Evolutionary conservation across 2,113 vertebrate species (phyloP).

Genomic region (Pluvialis apricaria): DNA sequence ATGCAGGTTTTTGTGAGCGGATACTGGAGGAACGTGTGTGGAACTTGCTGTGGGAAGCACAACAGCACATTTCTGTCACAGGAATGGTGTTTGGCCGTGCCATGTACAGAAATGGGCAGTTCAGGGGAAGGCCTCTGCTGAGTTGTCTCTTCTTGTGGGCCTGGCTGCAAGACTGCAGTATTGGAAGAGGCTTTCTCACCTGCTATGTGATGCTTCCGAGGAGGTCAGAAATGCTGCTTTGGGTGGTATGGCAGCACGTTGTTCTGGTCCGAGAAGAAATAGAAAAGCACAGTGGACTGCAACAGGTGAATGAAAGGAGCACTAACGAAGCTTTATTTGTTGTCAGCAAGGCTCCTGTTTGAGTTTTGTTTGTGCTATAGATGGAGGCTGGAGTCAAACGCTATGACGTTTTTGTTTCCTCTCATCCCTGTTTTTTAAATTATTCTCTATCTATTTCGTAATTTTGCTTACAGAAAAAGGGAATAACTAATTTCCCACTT

Average conservation of each 20-base stretch:
- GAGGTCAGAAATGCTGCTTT: background rate
- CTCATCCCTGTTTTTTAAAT: background rate
- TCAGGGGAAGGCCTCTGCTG: background rate
- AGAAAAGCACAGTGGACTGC: background rate
- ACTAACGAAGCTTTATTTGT: background rate
- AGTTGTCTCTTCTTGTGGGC: background rate
- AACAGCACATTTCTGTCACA: background rate
- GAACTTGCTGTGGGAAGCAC: background rate
- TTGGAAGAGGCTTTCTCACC: background rate
- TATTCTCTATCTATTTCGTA: background rate
- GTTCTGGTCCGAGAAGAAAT: background rate
- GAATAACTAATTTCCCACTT: background rate
- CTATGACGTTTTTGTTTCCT: background rate
- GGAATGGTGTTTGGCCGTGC: background rate
- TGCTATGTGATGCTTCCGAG: background rate
- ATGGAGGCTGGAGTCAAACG: background rate
- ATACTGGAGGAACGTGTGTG: background rate
- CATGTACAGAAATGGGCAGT: accelerated
- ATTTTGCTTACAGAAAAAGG: background rate
- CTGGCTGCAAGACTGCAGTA: background rate
- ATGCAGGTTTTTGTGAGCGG: background rate
- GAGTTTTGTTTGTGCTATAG: background rate
- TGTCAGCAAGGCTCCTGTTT: background rate
- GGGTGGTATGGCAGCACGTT: background rate
- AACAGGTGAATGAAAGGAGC: background rate